Conservation (phyloP, 1,140 invertebrate species). For the Ylistrum balloti region DNA sequence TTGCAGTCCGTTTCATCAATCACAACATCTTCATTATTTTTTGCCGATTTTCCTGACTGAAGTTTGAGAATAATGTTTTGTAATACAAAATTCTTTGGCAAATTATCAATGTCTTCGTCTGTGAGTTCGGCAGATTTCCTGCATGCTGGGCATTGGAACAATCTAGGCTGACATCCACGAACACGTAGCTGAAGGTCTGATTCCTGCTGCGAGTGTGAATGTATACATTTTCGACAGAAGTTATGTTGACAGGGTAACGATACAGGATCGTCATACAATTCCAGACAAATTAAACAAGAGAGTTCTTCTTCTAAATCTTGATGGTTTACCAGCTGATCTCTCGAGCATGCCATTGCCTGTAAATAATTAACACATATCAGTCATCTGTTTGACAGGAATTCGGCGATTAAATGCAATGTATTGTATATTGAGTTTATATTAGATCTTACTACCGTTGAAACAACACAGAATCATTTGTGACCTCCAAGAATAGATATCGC, state of each 20-base stretch:
- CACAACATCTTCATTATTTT: neutral
- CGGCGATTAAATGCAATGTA: no score
- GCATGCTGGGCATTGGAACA: constrained; percentile 42
- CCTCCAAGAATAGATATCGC: no score
- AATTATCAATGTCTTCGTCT: neutral
- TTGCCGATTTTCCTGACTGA: neutral
- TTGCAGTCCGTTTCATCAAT: neutral
- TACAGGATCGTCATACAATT: constrained; percentile 58
- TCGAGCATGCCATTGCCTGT: neutral
- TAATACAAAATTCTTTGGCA: constrained; percentile 51
- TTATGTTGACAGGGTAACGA: constrained; percentile 68
- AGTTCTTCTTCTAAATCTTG: constrained; percentile 59
- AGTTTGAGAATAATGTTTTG: constrained; percentile 46
- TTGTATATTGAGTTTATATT: no score
- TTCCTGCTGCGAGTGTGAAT: neutral
- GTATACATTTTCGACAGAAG: constrained; percentile 81
- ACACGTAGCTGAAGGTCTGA: neutral
- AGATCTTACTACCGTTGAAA: no score
- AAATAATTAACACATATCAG: no score
- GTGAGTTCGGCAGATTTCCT: neutral
- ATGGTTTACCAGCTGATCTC: neutral
- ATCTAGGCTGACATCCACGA: neutral
- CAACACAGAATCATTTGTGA: no score
- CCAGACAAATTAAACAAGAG: constrained; percentile 65
- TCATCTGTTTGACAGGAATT: no score